Percentiles rank a stretch among this genome's conserved stretches.
phyloP scores from a whole-genome alignment of 2,113 vertebrate species.

The Menura novaehollandiae region DNA sequence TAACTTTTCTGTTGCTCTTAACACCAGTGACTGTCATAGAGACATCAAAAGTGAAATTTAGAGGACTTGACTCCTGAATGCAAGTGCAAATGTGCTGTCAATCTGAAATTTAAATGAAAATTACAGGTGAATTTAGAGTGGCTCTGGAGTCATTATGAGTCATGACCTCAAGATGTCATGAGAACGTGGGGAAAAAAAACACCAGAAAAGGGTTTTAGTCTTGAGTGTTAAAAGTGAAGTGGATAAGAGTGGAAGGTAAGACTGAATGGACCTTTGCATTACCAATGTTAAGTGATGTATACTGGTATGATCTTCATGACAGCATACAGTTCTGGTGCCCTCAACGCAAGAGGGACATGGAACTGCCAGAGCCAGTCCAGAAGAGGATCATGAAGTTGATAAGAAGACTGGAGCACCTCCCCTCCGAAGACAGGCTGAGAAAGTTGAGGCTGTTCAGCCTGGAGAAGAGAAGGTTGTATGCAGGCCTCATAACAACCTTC shows the following conservation, averaged over 20 bases:
- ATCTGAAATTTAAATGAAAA: neutral
- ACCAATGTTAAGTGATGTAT: neutral
- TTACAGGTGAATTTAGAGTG: neutral
- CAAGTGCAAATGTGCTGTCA: neutral
- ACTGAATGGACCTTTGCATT: neutral
- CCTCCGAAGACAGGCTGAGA: neutral
- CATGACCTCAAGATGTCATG: neutral
- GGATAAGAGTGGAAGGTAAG: neutral
- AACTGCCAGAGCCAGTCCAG: neutral
- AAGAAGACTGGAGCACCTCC: neutral
- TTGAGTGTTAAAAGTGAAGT: neutral
- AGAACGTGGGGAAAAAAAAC: neutral
- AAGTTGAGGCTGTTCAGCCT: neutral
- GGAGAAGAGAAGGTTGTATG: no score
- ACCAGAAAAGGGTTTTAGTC: neutral
- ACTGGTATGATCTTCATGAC: neutral
- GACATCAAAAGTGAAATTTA: neutral
- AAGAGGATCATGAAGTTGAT: neutral
- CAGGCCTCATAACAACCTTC: neutral
- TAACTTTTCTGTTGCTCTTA: neutral
- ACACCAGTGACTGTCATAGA: neutral
- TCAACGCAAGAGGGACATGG: neutral
- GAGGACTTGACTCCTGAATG: neutral
- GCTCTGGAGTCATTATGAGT: neutral
- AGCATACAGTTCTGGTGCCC: neutral